phyloP scores from a whole-genome alignment of 2,797 vertebrate species.

The Chrosomus eos region DNA sequence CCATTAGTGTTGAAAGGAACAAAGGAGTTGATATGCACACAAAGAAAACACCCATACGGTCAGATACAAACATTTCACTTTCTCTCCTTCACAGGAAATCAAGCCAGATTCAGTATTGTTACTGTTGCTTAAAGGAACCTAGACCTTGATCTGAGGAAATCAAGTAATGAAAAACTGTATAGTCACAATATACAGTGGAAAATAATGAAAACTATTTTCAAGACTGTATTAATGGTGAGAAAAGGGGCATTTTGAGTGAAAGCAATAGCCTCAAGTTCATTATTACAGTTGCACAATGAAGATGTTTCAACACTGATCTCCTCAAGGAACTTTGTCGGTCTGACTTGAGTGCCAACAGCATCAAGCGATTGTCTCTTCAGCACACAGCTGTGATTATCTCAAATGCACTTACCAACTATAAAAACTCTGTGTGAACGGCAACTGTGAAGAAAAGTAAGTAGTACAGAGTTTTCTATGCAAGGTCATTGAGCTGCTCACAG shows the following conservation, averaged over 20 bases:
- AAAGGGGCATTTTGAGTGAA: background rate
- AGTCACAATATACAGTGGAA: background rate
- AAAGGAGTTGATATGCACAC: slow-evolving; percentile 34
- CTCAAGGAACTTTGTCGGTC: background rate
- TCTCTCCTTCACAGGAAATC: background rate
- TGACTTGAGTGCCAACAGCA: background rate
- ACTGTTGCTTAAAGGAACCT: background rate
- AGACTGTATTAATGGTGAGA: background rate
- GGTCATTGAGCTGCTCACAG: background rate
- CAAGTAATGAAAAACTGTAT: background rate
- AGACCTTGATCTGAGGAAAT: background rate
- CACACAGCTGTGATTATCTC: slow-evolving; percentile 10
- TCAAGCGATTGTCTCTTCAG: background rate
- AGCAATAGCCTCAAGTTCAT: slow-evolving; percentile 18
- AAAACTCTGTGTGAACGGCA: slow-evolving; percentile 29
- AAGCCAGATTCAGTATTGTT: background rate
- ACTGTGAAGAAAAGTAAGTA: slow-evolving; percentile 15
- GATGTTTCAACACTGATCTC: slow-evolving; percentile 37
- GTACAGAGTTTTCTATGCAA: background rate
- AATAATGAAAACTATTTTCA: background rate
- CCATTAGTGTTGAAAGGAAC: slow-evolving; percentile 44
- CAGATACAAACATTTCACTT: background rate
- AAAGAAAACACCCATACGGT: slow-evolving; percentile 17
- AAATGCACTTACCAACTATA: background rate
- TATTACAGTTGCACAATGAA: slow-evolving; percentile 22